Conservation (phyloP, 2,888 invertebrate genomes). For the Rhaphigaster nebulosa region DNA sequence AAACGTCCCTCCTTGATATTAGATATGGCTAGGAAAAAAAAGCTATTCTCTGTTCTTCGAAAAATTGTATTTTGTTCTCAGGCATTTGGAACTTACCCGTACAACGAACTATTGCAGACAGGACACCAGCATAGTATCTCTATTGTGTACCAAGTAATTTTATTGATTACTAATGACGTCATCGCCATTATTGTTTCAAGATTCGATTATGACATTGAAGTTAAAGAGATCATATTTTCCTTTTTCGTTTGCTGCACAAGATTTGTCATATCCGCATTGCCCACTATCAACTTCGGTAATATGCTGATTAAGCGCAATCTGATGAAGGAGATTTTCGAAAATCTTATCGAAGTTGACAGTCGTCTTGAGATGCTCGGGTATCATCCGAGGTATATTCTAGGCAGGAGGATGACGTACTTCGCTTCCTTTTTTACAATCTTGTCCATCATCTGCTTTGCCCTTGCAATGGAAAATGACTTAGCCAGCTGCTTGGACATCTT, state of each 20-base stretch:
- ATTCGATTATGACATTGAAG: background rate
- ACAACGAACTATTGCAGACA: background rate
- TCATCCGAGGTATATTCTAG: background rate
- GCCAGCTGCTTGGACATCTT: background rate
- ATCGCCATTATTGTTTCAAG: background rate
- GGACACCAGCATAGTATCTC: background rate
- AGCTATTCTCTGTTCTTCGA: background rate
- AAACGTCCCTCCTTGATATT: background rate
- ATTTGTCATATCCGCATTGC: background rate
- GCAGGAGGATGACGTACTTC: background rate
- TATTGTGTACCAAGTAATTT: background rate
- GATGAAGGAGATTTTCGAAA: constrained; percentile 6
- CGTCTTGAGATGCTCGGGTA: background rate
- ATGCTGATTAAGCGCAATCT: background rate
- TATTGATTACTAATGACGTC: background rate
- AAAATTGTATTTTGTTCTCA: background rate
- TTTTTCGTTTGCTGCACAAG: background rate
- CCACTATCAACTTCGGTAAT: background rate
- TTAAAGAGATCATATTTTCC: background rate
- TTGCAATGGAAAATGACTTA: background rate
- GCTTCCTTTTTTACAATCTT: background rate
- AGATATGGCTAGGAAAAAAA: background rate
- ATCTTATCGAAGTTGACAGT: background rate
- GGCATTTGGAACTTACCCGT: background rate
- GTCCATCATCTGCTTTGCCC: background rate